Base-by-base conservation (phyloP, 2,888 invertebrate genomes). In the Crossocerus cetratus region DNA sequence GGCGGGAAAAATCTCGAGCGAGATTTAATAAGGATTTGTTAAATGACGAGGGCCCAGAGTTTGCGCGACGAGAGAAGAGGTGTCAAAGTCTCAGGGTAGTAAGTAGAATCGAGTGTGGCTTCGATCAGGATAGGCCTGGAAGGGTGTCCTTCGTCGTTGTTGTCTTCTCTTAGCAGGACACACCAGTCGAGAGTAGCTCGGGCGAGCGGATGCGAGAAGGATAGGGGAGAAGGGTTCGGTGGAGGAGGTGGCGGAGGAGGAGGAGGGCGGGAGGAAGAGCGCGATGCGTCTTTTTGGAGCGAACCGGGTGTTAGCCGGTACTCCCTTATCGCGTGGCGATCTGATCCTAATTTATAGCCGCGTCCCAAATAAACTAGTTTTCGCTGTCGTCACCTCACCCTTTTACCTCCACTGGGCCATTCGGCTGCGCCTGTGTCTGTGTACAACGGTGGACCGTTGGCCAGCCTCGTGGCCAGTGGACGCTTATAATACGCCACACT, bases 281-380 rank as follows among this genome's bases (percentile, higher is more conserved):
- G 55, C 64, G 79, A 83, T 80, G 83, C 83, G 81, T 87, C 85
- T 85, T 87, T 88, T 86, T 84, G 86, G 84, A 87, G 85, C 83
- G 83, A 80, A 82, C 87, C 89, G 89, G 89, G 89, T 90, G 90
- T 90, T 89, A 88, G 88, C 86, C 81, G 86, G 89, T 88, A 87
- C 88, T 87, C 82, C 84, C 89, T 90, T 90, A 90, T 90, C 90
- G 88, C 85, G 84, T 86, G 88, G 89, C 88, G 88, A 90, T 90
- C 90, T 89, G 89, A 90, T 90, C 89, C 89, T 90, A 90, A 90
- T 90, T 90, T 90, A 90, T 90, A 89, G 89, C 88, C 89, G 82
- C 86, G 89, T 88, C 89, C 90, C 88, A 89, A 90, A 90, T 90
- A 90, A 90, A 90, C 90, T 90, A 90, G 90, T 90, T 90, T 89